Evolutionary conservation across 2,113 vertebrate genomes (phyloP), one percentile per base, ranked within the genome.

Genomic region (Rhinoderma darwinii): DNA sequence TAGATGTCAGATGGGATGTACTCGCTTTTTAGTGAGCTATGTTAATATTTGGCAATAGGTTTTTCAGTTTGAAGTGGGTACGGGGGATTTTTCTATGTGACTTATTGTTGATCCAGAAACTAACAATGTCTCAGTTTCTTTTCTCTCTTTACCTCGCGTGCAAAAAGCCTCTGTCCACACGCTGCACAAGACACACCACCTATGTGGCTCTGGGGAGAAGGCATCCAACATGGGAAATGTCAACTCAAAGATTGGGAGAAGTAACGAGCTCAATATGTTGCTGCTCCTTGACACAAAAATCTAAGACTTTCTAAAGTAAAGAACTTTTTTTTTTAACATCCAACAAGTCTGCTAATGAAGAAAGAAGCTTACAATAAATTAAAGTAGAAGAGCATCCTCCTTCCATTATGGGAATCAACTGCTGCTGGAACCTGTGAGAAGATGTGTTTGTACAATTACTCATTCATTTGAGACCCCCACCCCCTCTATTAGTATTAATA

Each of bases 81-180:
- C 35, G 39, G 70, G 30, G 30, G 9, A 14, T 51, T 80, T 80
- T 80, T 66, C 35, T 83, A 73, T 41, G 18, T 88, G 75, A 51
- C 72, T 76, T 76, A 27, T 44, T 39, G 44, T 88, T 82, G 27
- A 47, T 27, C 83, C 86, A 85, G 83, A 89, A 85, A 92, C 92
- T 94, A 94, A 94, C 90, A 61, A 91, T 93, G 90, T 91, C 91
- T 92, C 93, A 93, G 93, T 93, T 91, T 94, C 92, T 90, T 93
- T 84, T 93, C 88, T 93, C 91, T 93, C 91, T 93, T 91, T 93
- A 89, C 91, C 86, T 91, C 88, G 47, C 50, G 56, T 44, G 85
- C 80, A 82, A 78, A 87, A 81, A 82, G 85, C 85, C 68, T 87
- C 78, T 82, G 68, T 82, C 85, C 85, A 74, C 25, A 5, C 63